A percentile compares a stretch with the other conserved stretches of the same genome.
Evolutionary conservation across 2,797 vertebrate genomes (phyloP).

Genomic region (Notoglanidium macrostoma): DNA sequence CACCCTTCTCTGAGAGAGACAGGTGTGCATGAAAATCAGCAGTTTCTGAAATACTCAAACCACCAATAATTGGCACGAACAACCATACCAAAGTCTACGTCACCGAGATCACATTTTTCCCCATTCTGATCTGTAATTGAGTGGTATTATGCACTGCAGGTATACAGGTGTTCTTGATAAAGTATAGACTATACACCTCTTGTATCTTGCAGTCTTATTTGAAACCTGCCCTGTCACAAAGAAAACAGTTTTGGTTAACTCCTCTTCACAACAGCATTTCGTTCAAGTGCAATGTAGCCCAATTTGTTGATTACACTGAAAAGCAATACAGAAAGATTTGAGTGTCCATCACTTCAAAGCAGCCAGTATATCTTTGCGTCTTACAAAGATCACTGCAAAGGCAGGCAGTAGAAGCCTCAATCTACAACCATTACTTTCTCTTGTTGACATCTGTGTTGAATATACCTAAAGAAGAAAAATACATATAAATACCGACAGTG

Average conservation of each 20-base stretch:
- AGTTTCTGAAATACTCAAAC: not conserved
- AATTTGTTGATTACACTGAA: not conserved
- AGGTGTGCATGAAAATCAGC: not conserved
- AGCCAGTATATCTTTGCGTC: not conserved
- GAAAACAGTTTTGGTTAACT: not conserved
- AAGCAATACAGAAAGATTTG: not conserved
- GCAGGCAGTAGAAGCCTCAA: not conserved
- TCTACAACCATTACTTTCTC: not conserved
- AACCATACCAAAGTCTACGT: not conserved
- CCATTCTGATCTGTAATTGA: too few relatives aligned
- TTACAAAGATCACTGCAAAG: not conserved
- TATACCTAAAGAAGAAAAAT: not conserved
- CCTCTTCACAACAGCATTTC: not conserved
- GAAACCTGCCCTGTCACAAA: not conserved
- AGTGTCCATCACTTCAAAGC: not conserved
- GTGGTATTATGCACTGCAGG: too few relatives aligned
- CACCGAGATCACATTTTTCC: not conserved
- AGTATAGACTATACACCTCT: too few relatives aligned
- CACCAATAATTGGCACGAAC: not conserved
- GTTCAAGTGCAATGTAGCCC: not conserved
- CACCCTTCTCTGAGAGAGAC: not conserved
- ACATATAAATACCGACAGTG: not conserved
- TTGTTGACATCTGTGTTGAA: conserved; percentile 6
- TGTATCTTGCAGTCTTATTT: too few relatives aligned
- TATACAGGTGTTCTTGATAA: not conserved